Conservation (phyloP, 1,140 invertebrate genomes). For the Lepidurus packardi region DNA sequence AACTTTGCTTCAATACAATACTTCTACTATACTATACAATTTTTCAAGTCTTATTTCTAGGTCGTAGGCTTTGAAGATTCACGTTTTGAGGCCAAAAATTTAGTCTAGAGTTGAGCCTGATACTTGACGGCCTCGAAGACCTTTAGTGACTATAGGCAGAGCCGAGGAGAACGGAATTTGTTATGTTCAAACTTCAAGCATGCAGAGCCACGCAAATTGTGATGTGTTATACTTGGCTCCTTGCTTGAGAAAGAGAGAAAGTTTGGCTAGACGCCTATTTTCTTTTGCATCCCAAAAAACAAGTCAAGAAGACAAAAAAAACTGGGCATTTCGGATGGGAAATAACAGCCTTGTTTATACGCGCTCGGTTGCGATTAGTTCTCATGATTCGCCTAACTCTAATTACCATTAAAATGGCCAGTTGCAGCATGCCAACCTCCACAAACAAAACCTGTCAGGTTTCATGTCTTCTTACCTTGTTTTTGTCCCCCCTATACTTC, state of each 20-base stretch:
- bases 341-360: background rate
- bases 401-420: background rate
- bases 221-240: background rate
- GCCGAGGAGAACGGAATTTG: background rate
- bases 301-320: background rate
- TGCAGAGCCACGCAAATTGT: background rate
- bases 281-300: background rate
- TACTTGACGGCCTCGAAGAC: no score
- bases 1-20: background rate
- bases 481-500: no score
- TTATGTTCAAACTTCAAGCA: background rate
- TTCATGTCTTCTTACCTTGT: no score
- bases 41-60: no score
- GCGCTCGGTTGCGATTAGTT: background rate
- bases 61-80: no score
- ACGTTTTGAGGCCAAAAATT: no score
- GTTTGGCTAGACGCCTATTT: constrained; percentile 4
- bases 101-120: no score
- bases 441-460: no score
- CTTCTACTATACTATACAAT: no score
- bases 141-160: no score
- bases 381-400: background rate
- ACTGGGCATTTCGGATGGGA: background rate
- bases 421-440: no score
- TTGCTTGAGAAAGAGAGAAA: background rate